Conservation (phyloP, 1,140 invertebrate species). For the Drosophila melanica region DNA sequence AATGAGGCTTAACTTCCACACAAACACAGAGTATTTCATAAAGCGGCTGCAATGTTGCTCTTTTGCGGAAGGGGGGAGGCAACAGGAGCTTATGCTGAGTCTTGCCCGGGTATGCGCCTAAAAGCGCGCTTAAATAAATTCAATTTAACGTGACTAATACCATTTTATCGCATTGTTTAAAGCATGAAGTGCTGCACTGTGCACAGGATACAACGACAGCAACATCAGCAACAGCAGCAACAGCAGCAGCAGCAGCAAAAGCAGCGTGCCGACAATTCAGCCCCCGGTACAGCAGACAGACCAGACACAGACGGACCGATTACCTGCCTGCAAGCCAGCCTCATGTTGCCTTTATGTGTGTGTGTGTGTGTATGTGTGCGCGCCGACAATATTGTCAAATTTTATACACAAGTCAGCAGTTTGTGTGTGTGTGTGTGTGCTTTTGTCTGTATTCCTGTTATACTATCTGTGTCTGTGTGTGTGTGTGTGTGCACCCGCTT, state of each 20-base stretch:
- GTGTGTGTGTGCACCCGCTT: slow-evolving; percentile 19
- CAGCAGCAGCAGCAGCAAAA: not conserved
- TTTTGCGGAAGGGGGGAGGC: not conserved
- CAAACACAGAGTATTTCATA: slow-evolving; percentile 23
- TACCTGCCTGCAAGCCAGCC: slow-evolving; percentile 36
- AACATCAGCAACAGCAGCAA: not conserved
- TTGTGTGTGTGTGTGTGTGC: slow-evolving; percentile 44
- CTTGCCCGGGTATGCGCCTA: slow-evolving; percentile 62
- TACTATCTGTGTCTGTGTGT: slow-evolving; percentile 27
- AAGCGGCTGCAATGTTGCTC: slow-evolving; percentile 33
- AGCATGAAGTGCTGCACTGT: slow-evolving; percentile 71
- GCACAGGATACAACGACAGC: slow-evolving; percentile 23
- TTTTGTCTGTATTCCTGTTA: slow-evolving; percentile 38
- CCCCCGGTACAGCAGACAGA: not conserved
- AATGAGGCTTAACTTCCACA: slow-evolving; percentile 74
- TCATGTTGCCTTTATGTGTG: slow-evolving; percentile 38
- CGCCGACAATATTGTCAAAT: slow-evolving; percentile 78
- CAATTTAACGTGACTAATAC: slow-evolving; percentile 83
- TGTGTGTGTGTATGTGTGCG: slow-evolving; percentile 57
- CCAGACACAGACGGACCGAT: slow-evolving; percentile 20
- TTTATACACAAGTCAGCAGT: slow-evolving; percentile 54
- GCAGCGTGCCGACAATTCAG: not conserved
- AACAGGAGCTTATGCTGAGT: slow-evolving; percentile 41
- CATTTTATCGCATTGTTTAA: slow-evolving; percentile 83
- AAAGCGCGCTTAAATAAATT: slow-evolving; percentile 82